Evolutionary conservation across 1,140 invertebrate species (phyloP).

Genomic region (Ylistrum balloti): DNA sequence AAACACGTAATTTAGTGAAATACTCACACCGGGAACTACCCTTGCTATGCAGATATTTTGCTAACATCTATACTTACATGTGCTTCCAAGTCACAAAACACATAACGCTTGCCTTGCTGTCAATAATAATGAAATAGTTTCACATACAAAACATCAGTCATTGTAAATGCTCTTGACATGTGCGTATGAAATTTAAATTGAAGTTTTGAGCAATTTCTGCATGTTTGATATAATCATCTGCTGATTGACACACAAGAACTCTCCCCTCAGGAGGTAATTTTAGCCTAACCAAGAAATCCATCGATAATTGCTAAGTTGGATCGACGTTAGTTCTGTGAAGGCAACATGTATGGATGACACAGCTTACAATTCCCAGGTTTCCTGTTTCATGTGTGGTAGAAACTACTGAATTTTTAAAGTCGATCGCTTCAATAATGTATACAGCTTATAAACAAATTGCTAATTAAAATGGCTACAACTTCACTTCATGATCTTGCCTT

Average conservation of each 20-base stretch:
- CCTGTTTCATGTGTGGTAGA: background rate
- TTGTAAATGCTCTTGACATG: background rate
- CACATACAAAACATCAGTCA: constrained; percentile 12
- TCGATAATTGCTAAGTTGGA: background rate
- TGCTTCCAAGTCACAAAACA: background rate
- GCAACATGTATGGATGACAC: background rate
- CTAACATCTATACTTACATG: background rate
- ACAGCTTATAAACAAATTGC: background rate
- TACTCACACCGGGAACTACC: background rate
- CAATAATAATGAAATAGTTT: constrained; percentile 14
- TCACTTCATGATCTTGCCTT: background rate
- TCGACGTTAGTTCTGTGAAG: background rate
- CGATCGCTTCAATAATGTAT: background rate
- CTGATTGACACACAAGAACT: background rate
- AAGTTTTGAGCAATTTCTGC: background rate
- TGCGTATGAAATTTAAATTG: constrained; percentile 25
- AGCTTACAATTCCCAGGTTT: background rate
- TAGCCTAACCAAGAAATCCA: background rate
- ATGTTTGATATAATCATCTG: constrained; percentile 40
- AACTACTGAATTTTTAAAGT: background rate
- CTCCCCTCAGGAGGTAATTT: constrained; percentile 20
- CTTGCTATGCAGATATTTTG: background rate
- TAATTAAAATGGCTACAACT: background rate
- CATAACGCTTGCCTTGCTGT: background rate
- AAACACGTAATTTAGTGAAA: background rate